These are phyloP conservation scores for Piaya cayana DNA, from an alignment of 2,113 vertebrate genomes.

Conservation along the genomic window DNA sequence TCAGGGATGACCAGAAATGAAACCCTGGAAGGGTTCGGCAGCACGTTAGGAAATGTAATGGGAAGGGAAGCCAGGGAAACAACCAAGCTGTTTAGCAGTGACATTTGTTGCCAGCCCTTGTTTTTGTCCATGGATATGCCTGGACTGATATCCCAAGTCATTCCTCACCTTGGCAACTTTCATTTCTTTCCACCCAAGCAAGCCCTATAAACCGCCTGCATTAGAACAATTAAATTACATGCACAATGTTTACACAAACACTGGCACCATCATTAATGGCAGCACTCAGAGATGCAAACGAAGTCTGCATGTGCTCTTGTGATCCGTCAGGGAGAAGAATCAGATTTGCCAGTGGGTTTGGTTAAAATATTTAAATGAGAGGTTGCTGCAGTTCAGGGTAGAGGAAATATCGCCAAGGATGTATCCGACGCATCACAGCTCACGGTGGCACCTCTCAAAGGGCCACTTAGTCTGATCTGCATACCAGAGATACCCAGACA, in stretches of 20 bases:
- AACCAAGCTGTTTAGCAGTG: neutral
- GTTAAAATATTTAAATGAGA: neutral
- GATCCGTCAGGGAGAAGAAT: neutral
- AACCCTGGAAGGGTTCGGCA: neutral
- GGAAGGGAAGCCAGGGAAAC: neutral
- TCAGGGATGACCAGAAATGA: neutral
- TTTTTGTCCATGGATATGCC: neutral
- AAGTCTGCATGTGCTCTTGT: neutral
- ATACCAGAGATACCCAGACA: too few relatives aligned
- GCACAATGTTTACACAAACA: neutral
- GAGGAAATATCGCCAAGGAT: neutral
- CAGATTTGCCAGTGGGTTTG: neutral
- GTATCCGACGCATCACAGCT: neutral
- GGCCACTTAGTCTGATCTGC: neutral
- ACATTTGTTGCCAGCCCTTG: neutral
- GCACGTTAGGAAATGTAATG: neutral
- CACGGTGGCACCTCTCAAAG: neutral
- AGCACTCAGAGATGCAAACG: neutral
- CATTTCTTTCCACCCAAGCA: neutral
- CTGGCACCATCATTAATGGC: neutral
- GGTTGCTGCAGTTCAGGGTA: neutral
- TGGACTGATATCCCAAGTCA: neutral
- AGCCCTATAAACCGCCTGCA: neutral
- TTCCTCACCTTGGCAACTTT: neutral
- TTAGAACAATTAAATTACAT: neutral